Percentiles rank a stretch among this genome's conserved stretches.
Conservation (phyloP, 2,797 vertebrate species). For the Pseudopleuronectes americanus region DNA sequence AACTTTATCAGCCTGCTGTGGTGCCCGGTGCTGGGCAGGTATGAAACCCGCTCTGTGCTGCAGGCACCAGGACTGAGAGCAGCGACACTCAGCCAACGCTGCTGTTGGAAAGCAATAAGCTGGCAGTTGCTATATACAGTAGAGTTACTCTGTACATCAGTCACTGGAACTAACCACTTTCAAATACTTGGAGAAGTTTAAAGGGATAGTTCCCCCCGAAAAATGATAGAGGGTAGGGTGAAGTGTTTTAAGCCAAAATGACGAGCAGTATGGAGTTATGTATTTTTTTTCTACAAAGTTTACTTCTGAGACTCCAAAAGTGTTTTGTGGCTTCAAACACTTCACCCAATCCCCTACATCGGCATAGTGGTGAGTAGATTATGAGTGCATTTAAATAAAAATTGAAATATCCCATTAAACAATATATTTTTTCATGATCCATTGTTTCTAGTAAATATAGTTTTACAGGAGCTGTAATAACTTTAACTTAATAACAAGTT, state of each 20-base stretch:
- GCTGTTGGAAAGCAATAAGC: background rate
- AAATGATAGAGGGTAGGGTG: too few relatives aligned
- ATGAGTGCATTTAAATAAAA: too few relatives aligned
- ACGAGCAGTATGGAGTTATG: too few relatives aligned
- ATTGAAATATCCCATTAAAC: too few relatives aligned
- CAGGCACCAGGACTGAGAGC: background rate
- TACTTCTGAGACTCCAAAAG: too few relatives aligned
- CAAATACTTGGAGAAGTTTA: background rate
- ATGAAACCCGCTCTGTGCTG: background rate
- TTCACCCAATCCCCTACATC: too few relatives aligned
- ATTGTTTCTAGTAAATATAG: background rate
- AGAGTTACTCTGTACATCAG: background rate
- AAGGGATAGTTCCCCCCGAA: too few relatives aligned
- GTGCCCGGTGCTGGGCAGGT: background rate
- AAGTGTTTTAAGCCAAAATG: too few relatives aligned
- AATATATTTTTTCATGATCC: background rate
- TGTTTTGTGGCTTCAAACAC: too few relatives aligned
- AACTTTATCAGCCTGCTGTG: background rate
- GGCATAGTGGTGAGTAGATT: too few relatives aligned
- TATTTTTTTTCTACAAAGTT: too few relatives aligned
- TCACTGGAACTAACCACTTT: background rate
- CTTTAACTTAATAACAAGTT: too few relatives aligned
- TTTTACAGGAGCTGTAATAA: slow-evolving; percentile 1
- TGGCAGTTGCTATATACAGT: background rate
- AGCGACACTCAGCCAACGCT: background rate